phyloP scores from a whole-genome alignment of 2,888 invertebrate genomes.

The Petrolisthes cinctipes region DNA sequence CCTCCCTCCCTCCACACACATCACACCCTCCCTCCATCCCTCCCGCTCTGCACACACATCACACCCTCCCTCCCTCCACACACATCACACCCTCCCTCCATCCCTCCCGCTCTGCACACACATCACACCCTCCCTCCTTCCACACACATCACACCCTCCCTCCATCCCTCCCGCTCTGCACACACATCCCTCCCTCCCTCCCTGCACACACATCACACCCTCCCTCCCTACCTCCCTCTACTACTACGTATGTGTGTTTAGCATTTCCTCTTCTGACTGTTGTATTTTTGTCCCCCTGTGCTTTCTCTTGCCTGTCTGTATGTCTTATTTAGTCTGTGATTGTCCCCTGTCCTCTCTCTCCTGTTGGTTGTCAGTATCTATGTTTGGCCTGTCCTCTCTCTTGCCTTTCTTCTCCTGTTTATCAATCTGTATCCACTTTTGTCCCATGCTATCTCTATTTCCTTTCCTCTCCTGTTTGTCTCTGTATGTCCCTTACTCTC shows the following conservation, averaged over 20 bases:
- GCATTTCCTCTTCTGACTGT: no score
- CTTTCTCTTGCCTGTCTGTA: no score
- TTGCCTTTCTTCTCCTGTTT: background rate
- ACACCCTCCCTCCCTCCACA: no score
- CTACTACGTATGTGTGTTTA: background rate
- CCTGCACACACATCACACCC: background rate
- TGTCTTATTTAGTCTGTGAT: no score
- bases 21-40: no score
- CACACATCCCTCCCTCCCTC: background rate
- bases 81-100: conserved; percentile 22
- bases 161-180: no score
- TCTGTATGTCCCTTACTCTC: background rate
- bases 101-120: background rate
- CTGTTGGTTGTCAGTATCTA: no score
- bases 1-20: no score
- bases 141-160: background rate
- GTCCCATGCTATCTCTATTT: background rate
- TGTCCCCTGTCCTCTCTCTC: no score
- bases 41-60: no score
- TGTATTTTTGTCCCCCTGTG: background rate
- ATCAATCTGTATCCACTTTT: background rate
- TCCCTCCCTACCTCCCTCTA: background rate
- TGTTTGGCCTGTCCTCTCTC: background rate
- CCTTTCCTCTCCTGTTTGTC: background rate
- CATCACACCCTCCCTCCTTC: no score